phyloP scores from a whole-genome alignment of 2,113 vertebrate genomes.

The Ammodramus savannarum region DNA sequence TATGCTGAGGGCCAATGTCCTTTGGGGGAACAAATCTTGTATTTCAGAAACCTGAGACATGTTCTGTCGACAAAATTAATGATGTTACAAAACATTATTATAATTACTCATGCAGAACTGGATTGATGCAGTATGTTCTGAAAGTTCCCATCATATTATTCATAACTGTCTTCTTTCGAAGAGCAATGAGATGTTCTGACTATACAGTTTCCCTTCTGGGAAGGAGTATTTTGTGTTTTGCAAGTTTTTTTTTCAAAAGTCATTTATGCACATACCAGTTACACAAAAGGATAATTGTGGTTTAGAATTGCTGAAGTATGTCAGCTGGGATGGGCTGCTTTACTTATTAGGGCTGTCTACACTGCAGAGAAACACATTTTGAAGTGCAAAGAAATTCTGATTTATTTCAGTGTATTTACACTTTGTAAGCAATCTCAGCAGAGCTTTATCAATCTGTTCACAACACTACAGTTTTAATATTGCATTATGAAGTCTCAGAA shows the following conservation, averaged over 20 bases:
- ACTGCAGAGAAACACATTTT: background rate
- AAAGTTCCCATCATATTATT: conserved; percentile 23
- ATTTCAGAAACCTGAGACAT: conserved; percentile 7
- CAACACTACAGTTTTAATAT: background rate
- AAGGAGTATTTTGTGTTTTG: background rate
- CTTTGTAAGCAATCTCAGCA: background rate
- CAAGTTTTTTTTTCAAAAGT: background rate
- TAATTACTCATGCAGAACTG: conserved; percentile 11
- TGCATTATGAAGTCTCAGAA: background rate
- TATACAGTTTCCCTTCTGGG: background rate
- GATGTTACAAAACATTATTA: background rate
- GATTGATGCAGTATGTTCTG: conserved; percentile 11
- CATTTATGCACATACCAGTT: background rate
- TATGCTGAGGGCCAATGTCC: background rate
- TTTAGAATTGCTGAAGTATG: background rate
- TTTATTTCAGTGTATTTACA: background rate
- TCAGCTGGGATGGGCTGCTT: background rate
- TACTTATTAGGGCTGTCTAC: background rate
- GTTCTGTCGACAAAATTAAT: background rate
- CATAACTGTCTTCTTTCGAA: conserved; percentile 3
- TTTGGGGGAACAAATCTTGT: background rate
- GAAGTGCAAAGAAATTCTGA: background rate
- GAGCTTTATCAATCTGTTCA: background rate
- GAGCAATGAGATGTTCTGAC: background rate
- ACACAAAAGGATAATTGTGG: background rate